These are phyloP conservation scores for Coelopa pilipes DNA, from an alignment of 2,888 invertebrate genomes.

Conservation along the genomic window DNA sequence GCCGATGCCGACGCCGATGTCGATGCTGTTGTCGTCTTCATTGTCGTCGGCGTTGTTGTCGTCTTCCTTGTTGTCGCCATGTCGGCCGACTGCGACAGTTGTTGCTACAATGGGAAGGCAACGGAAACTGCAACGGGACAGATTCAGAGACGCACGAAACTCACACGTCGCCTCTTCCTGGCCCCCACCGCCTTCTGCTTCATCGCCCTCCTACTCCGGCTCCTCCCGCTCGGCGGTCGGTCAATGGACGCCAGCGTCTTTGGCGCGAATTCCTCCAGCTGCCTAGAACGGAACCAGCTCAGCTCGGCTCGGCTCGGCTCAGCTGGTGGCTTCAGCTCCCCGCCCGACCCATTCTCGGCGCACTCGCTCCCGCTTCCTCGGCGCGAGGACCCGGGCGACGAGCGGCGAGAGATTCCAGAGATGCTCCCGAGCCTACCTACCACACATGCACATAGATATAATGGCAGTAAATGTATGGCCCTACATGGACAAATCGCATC, in stretches of 20 bases:
- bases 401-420: not conserved
- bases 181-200: not conserved
- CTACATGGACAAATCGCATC: conserved; percentile 43
- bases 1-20: conserved; percentile 17
- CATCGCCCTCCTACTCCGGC: conserved; percentile 2
- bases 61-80: not conserved
- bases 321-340: not conserved
- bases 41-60: not conserved
- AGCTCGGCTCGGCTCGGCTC: not conserved
- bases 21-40: conserved; percentile 43
- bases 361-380: not conserved
- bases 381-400: not conserved
- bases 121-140: conserved; percentile 49
- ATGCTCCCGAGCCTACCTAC: too few species aligned
- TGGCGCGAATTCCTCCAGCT: conserved; percentile 31
- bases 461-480: conserved; percentile 43
- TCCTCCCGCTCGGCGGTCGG: too few species aligned
- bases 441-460: conserved; percentile 21
- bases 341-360: not conserved
- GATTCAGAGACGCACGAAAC: conserved; percentile 53
- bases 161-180: not conserved
- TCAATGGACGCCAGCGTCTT: conserved; percentile 41
- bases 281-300: conserved; percentile 25
- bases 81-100: not conserved
- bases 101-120: not conserved